phyloP scores from a whole-genome alignment of 2,888 invertebrate species.

The Melangyna quadrimaculata region DNA sequence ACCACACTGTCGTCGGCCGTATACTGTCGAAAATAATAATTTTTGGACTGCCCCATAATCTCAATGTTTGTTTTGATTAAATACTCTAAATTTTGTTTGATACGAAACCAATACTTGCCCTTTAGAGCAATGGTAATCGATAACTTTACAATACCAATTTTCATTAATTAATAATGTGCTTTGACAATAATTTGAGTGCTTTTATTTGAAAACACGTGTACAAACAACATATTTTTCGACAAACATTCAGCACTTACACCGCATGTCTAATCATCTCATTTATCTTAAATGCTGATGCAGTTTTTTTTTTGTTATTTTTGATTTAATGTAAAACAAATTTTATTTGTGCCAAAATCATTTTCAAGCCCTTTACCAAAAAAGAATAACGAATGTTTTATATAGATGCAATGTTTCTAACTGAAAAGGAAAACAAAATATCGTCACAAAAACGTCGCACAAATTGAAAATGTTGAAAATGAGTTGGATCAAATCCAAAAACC shows the following conservation, averaged over 20 bases:
- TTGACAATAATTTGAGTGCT: neutral
- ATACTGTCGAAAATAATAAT: too few relatives aligned
- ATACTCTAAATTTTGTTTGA: too few relatives aligned
- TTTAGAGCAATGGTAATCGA: neutral
- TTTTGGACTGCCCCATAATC: too few relatives aligned
- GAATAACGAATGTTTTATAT: neutral
- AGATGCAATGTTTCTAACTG: neutral
- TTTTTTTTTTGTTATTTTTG: neutral
- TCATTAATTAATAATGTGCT: neutral
- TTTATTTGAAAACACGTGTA: slow-evolving; percentile 19
- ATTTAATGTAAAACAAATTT: slow-evolving; percentile 6
- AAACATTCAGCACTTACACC: slow-evolving; percentile 19
- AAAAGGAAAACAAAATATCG: neutral
- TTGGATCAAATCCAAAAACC: slow-evolving; percentile 68
- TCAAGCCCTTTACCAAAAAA: slow-evolving; percentile 17
- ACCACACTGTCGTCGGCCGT: too few relatives aligned
- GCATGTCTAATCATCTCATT: slow-evolving; percentile 25
- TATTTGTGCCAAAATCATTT: slow-evolving; percentile 1
- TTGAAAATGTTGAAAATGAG: neutral
- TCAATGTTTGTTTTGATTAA: too few relatives aligned
- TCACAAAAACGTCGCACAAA: slow-evolving; percentile 12
- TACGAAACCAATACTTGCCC: too few relatives aligned
- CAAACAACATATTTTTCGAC: neutral
- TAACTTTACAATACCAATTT: neutral
- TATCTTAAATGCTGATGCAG: slow-evolving; percentile 3